Conservation (phyloP, 2,113 vertebrate genomes). For the Chauna torquata region DNA sequence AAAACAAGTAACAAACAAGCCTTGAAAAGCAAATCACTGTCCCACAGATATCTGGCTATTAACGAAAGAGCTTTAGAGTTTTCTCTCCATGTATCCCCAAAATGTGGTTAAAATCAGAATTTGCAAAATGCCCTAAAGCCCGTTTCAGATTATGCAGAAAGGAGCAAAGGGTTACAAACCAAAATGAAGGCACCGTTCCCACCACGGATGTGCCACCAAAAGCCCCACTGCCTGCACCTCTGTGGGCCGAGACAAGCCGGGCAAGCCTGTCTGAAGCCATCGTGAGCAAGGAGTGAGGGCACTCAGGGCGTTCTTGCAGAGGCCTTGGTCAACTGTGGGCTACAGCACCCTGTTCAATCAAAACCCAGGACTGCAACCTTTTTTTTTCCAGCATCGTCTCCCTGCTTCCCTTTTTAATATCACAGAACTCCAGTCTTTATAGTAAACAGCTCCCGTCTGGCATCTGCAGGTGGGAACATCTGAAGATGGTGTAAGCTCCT, state of each 20-base stretch:
- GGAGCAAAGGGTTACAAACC: not conserved
- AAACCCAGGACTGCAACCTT: not conserved
- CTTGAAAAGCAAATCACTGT: not conserved
- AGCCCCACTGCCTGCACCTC: too few species aligned
- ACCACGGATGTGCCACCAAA: too few species aligned
- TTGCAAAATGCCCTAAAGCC: not conserved
- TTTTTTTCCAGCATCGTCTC: not conserved
- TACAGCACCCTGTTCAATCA: not conserved
- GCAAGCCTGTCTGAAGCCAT: not conserved
- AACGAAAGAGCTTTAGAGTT: not conserved
- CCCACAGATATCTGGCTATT: not conserved
- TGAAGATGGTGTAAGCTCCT: not conserved
- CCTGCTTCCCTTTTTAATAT: not conserved
- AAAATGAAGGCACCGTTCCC: not conserved
- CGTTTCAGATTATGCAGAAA: not conserved
- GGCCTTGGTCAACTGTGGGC: not conserved
- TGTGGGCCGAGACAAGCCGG: too few species aligned
- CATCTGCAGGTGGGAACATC: not conserved
- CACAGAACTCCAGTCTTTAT: fast-evolving
- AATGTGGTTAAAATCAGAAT: not conserved
- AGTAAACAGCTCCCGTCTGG: not conserved
- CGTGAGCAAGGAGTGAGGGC: not conserved
- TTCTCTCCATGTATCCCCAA: not conserved
- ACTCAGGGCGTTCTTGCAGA: not conserved
- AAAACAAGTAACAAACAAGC: not conserved